Base-by-base conservation (phyloP, 2,888 invertebrate genomes). In the Isotomurus palustris region DNA sequence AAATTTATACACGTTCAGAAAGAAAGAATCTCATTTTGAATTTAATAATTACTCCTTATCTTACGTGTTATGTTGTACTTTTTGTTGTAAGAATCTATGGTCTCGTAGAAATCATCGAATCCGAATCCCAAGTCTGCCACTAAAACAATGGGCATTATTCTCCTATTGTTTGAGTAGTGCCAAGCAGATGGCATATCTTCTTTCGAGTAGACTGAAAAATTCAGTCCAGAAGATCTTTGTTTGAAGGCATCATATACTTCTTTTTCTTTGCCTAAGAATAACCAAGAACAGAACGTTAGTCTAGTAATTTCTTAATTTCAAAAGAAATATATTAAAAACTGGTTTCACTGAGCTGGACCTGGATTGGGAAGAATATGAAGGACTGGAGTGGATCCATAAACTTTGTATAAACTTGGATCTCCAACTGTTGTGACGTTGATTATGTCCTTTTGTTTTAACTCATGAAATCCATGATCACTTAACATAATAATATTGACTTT, bases 391-490 rank as follows among this genome's bases (percentile, higher is more conserved):
- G 76, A 73, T 2, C 81, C 82, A 60, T 79, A 78, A 38, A 75
- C 72, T 22, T 72, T 71, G 70, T 79, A 83, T n/a, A 79, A 76
- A 6, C 74, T 73, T 5, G 58, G 73, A 60, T 76, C 76, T 32
- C 83, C 73, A 67, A 78, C 79, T 28, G 78, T 74, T 0, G 79
- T 78, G 22, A 83, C 73, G 73, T 83, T 79, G 32, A 84, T 79
- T 66, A 83, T 79, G 64, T 77, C 74, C 3, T 78, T 73, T 17
- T 78, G 74, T 1, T 74, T 78, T 0, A 85, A 82, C 24, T 76
- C 74, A 2, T 79, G 73, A 82, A 86, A 84, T 17, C 88, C 87
- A 74, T 88, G 88, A 74, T 87, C 87, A 74, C 85, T 85, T 41
- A 86, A 74, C 60, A 87, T 78, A 55, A 87, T 78, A 1, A 87